Evolutionary conservation across 2,113 vertebrate genomes (phyloP), one percentile per base, ranked within the genome.

Genomic region (Hippocampus mohnikei): DNA sequence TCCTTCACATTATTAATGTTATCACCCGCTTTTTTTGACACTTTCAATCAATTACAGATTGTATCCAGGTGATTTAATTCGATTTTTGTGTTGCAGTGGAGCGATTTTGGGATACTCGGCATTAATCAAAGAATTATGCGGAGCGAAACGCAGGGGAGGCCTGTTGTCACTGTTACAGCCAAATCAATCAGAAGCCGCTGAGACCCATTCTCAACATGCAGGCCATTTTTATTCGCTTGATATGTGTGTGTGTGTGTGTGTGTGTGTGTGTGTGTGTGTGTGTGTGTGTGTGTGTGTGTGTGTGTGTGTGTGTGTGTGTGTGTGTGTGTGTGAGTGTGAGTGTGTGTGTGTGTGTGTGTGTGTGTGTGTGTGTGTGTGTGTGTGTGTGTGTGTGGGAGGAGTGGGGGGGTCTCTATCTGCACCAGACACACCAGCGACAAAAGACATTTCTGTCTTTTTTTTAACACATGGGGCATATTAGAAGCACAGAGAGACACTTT

Each of bases 101-200:
- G 87, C 69, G 79, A 84, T 87, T 91, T 90, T 82, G 80, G 83
- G 86, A 79, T 78, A 79, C 67, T 53, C 29, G 2, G 75, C 83
- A 91, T 92, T 90, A 88, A 88, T 92, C 91, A 91, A 80, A 87
- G 85, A 86, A 90, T 90, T 91, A 91, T 88, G 78, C 74, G n/a
- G 77, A 81, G 75, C 80, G 81, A 74, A 83, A 88, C 84, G 76
- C 85, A 82, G 63, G 85, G 85, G 81, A 86, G 73, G 81, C 76
- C 73, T 70, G 80, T 81, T 85, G 85, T 88, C 82, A 85, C 77
- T 62, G 71, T 77, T 89, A 84, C 79, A 85, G 81, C 76, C 86
- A 70, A 87, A 92, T 90, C 90, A 88, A 91, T 92, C 91, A 88
- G 79, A 73, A 56, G 69, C 53, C 72, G 73, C 76, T 74, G 75